These are phyloP conservation scores for Coregonus ussuriensis DNA, from an alignment of 2,797 vertebrate genomes.

Conservation along the genomic window DNA sequence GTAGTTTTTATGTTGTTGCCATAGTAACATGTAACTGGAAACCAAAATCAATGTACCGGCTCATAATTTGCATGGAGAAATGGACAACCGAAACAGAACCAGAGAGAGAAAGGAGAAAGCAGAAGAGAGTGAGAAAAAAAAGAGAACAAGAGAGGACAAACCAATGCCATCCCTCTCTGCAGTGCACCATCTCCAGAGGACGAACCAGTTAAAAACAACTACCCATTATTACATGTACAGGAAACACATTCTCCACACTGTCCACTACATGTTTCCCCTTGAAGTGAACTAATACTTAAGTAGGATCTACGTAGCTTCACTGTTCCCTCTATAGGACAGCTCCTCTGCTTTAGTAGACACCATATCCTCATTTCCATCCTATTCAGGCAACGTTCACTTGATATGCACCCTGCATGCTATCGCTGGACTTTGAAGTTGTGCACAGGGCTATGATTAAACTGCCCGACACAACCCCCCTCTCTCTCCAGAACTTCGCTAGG, in stretches of 20 bases:
- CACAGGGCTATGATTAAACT: constrained; percentile 62
- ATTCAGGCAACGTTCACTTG: constrained; percentile 64
- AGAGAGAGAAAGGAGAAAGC: constrained; percentile 38
- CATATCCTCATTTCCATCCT: constrained; percentile 34
- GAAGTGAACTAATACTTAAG: background rate
- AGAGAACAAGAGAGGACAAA: constrained; percentile 33
- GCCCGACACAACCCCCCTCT: constrained; percentile 48
- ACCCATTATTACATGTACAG: constrained; percentile 33
- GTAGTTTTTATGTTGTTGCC: constrained; percentile 78
- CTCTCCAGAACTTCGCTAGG: constrained; percentile 34
- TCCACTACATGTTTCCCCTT: constrained; percentile 15
- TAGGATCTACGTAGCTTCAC: constrained; percentile 12
- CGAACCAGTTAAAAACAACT: constrained; percentile 48
- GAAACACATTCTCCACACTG: constrained; percentile 38
- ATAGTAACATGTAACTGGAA: constrained; percentile 77
- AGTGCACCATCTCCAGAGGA: constrained; percentile 45
- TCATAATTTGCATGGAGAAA: constrained; percentile 76
- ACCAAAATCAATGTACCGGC: constrained; percentile 72
- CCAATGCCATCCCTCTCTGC: constrained; percentile 47
- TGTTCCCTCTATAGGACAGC: constrained; percentile 38
- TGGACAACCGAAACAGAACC: constrained; percentile 64
- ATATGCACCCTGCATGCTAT: constrained; percentile 64
- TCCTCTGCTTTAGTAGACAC: constrained; percentile 20
- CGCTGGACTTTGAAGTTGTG: constrained; percentile 66
- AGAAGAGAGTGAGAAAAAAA: constrained; percentile 14